Evolutionary conservation across 1,140 invertebrate genomes (phyloP).

Genomic region (Akabosia matsudoensis): DNA sequence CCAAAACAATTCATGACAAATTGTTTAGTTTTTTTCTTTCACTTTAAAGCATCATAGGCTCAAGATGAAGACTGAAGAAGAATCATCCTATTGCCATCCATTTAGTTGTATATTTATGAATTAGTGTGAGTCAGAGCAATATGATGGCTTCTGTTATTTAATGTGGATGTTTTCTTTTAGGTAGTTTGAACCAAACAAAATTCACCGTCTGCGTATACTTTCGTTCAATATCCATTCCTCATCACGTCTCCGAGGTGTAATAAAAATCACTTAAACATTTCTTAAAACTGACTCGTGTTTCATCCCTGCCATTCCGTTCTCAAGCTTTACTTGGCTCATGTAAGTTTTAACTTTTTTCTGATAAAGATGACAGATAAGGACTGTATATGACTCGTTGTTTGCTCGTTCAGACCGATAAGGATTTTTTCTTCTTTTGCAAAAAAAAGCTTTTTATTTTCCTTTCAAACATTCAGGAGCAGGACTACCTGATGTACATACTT

Average conservation of each 20-base stretch:
- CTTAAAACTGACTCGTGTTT: slow-evolving; percentile 23
- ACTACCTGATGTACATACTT: too few relatives aligned
- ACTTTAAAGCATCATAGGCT: too few relatives aligned
- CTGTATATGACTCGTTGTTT: not conserved
- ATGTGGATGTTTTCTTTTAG: not conserved
- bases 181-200: too few relatives aligned
- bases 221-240: not conserved
- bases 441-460: not conserved
- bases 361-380: slow-evolving; percentile 19
- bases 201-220: not conserved
- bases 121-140: too few relatives aligned
- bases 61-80: too few relatives aligned
- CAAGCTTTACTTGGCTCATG: not conserved
- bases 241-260: not conserved
- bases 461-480: not conserved
- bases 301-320: slow-evolving; percentile 6
- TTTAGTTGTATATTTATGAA: too few relatives aligned
- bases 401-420: slow-evolving; percentile 15
- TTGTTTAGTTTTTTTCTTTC: too few relatives aligned
- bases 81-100: too few relatives aligned
- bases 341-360: slow-evolving; percentile 8
- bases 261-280: slow-evolving; percentile 23
- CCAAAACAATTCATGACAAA: too few relatives aligned
- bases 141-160: too few relatives aligned
- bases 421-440: not conserved